Evolutionary conservation across 2,888 invertebrate species (phyloP), one percentile per base, ranked within the genome.

Genomic region (Drosophila quasianomalipes): DNA sequence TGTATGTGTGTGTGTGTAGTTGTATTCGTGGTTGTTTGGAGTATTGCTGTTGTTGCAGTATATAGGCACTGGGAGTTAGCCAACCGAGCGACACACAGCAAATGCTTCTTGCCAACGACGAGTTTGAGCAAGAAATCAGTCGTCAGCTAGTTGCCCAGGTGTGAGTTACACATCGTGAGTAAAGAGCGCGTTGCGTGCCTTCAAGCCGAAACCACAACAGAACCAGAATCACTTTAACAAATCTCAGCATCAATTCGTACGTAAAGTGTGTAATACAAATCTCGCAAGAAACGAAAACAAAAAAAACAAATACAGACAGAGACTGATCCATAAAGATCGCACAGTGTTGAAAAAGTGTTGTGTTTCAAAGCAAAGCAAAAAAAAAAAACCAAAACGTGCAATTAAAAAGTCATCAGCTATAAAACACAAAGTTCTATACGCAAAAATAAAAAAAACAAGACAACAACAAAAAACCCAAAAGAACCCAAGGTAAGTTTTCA

Each of bases 81-180:
- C 72, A 74, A 74, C 79, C 73, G 76, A 83, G 72, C 72, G 76
- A 74, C 74, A 76, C 83, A 83, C 81, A 76, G 28, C 76, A 88
- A 88, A 92, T 89, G 91, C 92, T 92, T 92, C 92, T 91, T 92
- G 89, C 89, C 90, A 88, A 85, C 85, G 79, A 81, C 85, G 82
- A 82, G 79, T 87, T 85, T 83, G 85, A 89, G 87, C 81, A 80
- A 89, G 84, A 90, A 91, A 85, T 92, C 92, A 92, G 92, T 92
- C 92, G 91, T 88, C 91, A 88, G 91, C 90, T 87, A 91, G 92
- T 91, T 87, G 91, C 88, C 90, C 92, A 92, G 88, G 92, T 90
- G 92, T 90, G 83, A 89, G 87, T 90, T 91, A 92, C 91, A 90
- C 80, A 82, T 80, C 81, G 76, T 76, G 72, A 80, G 82, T 82